Percentiles rank a stretch among this genome's conserved stretches.
phyloP scores from a whole-genome alignment of 2,888 invertebrate species.

The Harpalus rufipes region DNA sequence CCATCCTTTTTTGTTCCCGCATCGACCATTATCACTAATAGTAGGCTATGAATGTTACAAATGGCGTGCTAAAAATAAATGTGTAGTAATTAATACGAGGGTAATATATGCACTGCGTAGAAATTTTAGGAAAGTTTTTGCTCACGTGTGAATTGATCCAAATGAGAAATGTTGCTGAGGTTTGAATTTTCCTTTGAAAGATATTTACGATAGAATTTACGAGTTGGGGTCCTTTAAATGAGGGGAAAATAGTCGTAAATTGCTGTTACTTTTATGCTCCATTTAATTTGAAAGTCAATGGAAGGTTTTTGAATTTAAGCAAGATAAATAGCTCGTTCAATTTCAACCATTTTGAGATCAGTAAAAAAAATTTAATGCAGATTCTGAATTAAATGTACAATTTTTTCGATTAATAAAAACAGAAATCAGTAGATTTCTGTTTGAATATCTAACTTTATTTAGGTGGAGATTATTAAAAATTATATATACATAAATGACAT shows the following conservation, averaged over 20 bases:
- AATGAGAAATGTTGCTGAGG: slow-evolving; percentile 29
- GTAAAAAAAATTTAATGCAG: background rate
- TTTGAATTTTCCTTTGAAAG: slow-evolving; percentile 29
- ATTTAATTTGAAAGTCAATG: slow-evolving; percentile 19
- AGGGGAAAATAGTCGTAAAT: slow-evolving; percentile 19
- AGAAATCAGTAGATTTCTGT: no score
- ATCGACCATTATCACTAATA: slow-evolving; percentile 55
- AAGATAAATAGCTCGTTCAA: background rate
- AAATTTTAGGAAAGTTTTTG: slow-evolving; percentile 24
- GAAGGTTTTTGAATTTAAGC: background rate
- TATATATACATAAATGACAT: no score
- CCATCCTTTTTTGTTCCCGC: slow-evolving; percentile 54
- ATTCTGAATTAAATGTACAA: no score
- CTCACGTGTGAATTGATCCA: slow-evolving; percentile 7
- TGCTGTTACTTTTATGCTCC: slow-evolving; percentile 11
- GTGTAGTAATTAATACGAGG: slow-evolving; percentile 44
- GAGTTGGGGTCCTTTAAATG: slow-evolving; percentile 12
- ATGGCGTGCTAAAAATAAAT: slow-evolving; percentile 60
- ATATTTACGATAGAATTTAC: slow-evolving; percentile 35
- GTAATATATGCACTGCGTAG: slow-evolving; percentile 8
- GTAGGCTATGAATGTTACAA: slow-evolving; percentile 61
- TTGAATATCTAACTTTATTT: no score
- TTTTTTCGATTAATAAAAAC: no score
- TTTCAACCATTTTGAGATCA: background rate
- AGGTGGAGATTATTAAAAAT: no score